Evolutionary conservation across 1,140 invertebrate genomes (phyloP).

Genomic region (Potamilus streckersoni): DNA sequence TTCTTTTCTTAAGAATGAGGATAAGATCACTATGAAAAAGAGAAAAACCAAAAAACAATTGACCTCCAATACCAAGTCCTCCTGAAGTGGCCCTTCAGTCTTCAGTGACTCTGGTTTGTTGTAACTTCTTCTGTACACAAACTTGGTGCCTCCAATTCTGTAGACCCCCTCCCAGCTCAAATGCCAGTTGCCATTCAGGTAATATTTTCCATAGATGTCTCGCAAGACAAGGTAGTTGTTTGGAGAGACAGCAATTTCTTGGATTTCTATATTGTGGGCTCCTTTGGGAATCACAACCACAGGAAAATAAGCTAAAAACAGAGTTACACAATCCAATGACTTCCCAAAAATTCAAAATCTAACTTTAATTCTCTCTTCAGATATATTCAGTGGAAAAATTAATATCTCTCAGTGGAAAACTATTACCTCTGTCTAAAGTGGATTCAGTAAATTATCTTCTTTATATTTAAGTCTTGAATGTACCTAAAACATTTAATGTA

Average conservation of each 20-base stretch:
- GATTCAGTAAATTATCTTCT: too few species aligned
- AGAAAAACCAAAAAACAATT: not conserved
- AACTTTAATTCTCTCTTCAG: too few species aligned
- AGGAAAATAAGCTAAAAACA: slow-evolving; percentile 39
- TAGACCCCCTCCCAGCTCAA: slow-evolving; percentile 46
- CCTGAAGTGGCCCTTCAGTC: slow-evolving; percentile 71
- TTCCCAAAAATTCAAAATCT: too few species aligned
- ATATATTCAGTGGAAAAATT: too few species aligned
- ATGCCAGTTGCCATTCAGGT: slow-evolving; percentile 53
- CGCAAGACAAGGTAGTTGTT: slow-evolving; percentile 42
- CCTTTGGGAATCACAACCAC: slow-evolving; percentile 41
- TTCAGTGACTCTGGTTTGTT: slow-evolving; percentile 68
- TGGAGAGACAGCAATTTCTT: slow-evolving; percentile 26
- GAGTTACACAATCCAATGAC: too few species aligned
- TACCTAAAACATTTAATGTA: too few species aligned
- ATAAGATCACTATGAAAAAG: not conserved
- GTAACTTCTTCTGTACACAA: slow-evolving; percentile 68
- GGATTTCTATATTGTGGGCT: slow-evolving; percentile 32
- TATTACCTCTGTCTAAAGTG: too few species aligned
- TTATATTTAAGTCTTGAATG: too few species aligned
- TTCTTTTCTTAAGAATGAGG: not conserved
- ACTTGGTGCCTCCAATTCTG: slow-evolving; percentile 50
- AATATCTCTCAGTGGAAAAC: too few species aligned
- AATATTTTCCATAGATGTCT: slow-evolving; percentile 50
- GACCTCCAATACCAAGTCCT: slow-evolving; percentile 73